Conservation (phyloP, 1,140 invertebrate genomes). For the Chrysopa pallens region DNA sequence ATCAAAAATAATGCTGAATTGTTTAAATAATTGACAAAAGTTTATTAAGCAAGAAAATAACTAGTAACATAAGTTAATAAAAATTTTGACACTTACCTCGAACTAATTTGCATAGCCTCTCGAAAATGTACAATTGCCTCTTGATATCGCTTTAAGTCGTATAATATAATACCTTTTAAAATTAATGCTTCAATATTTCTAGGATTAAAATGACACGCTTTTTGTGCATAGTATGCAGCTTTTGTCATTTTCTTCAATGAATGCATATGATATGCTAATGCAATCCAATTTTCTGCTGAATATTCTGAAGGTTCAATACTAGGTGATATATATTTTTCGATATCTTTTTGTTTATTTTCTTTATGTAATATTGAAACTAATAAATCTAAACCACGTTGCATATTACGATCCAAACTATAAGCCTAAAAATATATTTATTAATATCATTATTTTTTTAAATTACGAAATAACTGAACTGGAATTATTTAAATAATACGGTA, state of each 20-base stretch:
- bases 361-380: constrained; percentile 25
- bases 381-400: constrained; percentile 6
- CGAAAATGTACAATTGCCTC: constrained; percentile 45
- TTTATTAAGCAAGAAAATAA: not conserved
- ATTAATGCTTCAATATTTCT: constrained; percentile 44
- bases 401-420: not conserved
- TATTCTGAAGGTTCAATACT: constrained; percentile 21
- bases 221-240: constrained; percentile 37
- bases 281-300: constrained; percentile 36
- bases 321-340: constrained; percentile 23
- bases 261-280: constrained; percentile 37
- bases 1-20: too few species aligned
- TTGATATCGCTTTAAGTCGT: constrained; percentile 43
- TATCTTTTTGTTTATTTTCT: constrained; percentile 22
- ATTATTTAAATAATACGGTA: too few species aligned
- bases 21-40: too few species aligned
- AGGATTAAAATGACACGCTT: constrained; percentile 24
- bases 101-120: constrained; percentile 37
- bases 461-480: too few species aligned
- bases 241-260: constrained; percentile 27
- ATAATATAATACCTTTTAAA: constrained; percentile 41
- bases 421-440: not conserved
- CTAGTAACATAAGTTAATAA: not conserved
- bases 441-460: too few species aligned
- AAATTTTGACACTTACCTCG: constrained; percentile 1